Evolutionary conservation across 2,888 invertebrate genomes (phyloP), one percentile per base, ranked within the genome.

Genomic region (Camptogramma bilineatum): DNA sequence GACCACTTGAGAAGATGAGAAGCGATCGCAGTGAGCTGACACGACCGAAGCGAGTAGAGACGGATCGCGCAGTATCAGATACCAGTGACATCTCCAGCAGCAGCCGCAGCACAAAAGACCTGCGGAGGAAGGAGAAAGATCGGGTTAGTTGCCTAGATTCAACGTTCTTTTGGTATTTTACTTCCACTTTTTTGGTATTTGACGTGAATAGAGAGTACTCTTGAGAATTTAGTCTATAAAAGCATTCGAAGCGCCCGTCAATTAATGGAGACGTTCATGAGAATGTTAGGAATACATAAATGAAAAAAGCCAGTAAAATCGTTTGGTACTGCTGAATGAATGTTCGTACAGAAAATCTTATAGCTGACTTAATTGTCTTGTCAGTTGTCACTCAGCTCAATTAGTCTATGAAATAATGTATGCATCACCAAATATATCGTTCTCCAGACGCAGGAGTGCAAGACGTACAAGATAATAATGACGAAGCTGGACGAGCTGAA

Each of bases 391-490:
- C n/a, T n/a, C n/a, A n/a, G n/a, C n/a, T n/a, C n/a, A n/a, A n/a
- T n/a, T n/a, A n/a, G 34, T 34, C 10, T 13, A 34, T 9, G 34
- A 34, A 39, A 39, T n/a, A 10, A 34, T 34, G 34, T 34, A 8
- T 5, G 4, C 10, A 34, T 9, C 10, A 4, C 13, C 39, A 13
- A 10, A 13, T n/a, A n/a, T n/a, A 39, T 39, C n/a, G 9, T n/a
- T 28, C 46, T 24, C 0, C 79, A 90, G 90, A 71, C 79, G 16
- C 81, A 86, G 7, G 85, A 90, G 47, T 90, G 87, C 76, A 88
- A 86, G 65, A 91, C 91, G 0, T 91, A 91, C 82, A 88, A 90
- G 77, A 87, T 91, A 62, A 90, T 91, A 74, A 88, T 91, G 88
- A 81, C 74, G 24, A 90, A 89, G 73, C 67, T 91, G 70, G 90